A percentile compares a stretch with the other conserved stretches of the same genome.
Evolutionary conservation across 2,797 vertebrate genomes (phyloP).

Genomic region (Falco columbarius): DNA sequence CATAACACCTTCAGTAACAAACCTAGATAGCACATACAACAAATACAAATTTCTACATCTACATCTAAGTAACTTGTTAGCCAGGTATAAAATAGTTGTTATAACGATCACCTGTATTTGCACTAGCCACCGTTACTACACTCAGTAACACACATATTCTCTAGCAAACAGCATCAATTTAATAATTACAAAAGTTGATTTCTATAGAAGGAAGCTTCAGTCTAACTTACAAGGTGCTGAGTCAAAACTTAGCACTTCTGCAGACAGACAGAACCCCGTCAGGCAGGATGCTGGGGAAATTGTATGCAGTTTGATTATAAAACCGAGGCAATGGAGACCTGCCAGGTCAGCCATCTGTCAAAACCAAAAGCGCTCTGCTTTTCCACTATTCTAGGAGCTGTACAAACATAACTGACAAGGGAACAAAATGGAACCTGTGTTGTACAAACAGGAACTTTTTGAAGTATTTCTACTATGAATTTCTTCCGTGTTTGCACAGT

Average conservation of each 20-base stretch:
- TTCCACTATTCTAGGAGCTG: conserved; percentile 71
- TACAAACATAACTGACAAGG: conserved; percentile 69
- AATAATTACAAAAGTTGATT: conserved; percentile 1
- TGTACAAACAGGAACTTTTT: conserved; percentile 76
- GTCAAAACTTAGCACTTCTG: conserved; percentile 57
- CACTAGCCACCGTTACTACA: not conserved
- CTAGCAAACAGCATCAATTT: not conserved
- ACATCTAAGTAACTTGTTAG: not conserved
- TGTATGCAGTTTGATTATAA: conserved; percentile 63
- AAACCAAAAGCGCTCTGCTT: conserved; percentile 67
- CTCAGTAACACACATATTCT: not conserved
- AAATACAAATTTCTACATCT: not conserved
- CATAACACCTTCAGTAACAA: not conserved
- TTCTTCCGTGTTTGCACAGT: conserved; percentile 76
- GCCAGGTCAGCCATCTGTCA: conserved; percentile 76
- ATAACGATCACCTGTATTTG: not conserved
- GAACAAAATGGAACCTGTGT: conserved; percentile 69
- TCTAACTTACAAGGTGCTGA: conserved; percentile 11
- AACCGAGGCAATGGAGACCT: conserved; percentile 60
- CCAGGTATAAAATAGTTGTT: not conserved
- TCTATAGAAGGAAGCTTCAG: conserved; percentile 49
- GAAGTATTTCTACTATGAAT: conserved; percentile 76
- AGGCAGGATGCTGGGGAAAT: conserved; percentile 71
- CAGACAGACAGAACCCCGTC: conserved; percentile 14
- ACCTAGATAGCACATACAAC: fast-evolving